Evolutionary conservation across 2,797 vertebrate species (phyloP), one percentile per base, ranked within the genome.

Genomic region (Heterohyrax brucei): DNA sequence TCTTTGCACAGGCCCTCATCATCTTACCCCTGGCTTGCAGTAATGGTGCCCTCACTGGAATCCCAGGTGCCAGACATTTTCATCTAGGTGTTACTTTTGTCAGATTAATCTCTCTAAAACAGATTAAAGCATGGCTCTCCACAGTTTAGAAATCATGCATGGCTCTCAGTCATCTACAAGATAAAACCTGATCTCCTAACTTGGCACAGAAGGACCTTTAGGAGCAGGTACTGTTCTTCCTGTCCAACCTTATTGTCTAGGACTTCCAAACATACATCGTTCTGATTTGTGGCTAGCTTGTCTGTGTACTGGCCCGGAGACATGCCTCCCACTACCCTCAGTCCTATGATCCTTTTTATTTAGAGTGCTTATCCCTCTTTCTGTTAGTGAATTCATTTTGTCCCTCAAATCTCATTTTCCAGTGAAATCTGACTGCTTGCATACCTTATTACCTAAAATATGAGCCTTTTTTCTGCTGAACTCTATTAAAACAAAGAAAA

Each of bases 61-160:
- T 87, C 30, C 46, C 30, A 22, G 30, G 14, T 66, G 46, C 24
- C 30, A 79, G 10, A 61, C 79, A 24, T 61, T 77, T 92, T 76
- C 39, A 50, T 22, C 9, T 26, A 87, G 10, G 10, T 77, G 28
- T 39, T 68, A 26, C 33, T 83, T 72, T 83, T 92, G 46, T 93
- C 82, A 91, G 75, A 39, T 9, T 59, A 87, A 61, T 75, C 53
- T 93, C 95, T 89, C n/a, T 89, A 78, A 89, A 79, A 19, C 16
- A 68, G 64, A 59, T 93, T 84, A 10, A 30, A 14, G 87, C 44
- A 50, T 75, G 14, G 28, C 18, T 85, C 33, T 50, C 6, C 4
- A 28, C 68, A 87, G 39, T 61, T 66, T 39, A 93, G 72, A 39
- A 73, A 46, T n/a, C 19, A 13, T 56, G 22, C 33, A 26, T 64